Percentiles rank a stretch among this genome's conserved stretches.
Evolutionary conservation across 53 echinoderm and acorn worm genomes (phyloP).

Genomic region (Echinarachnius parma): DNA sequence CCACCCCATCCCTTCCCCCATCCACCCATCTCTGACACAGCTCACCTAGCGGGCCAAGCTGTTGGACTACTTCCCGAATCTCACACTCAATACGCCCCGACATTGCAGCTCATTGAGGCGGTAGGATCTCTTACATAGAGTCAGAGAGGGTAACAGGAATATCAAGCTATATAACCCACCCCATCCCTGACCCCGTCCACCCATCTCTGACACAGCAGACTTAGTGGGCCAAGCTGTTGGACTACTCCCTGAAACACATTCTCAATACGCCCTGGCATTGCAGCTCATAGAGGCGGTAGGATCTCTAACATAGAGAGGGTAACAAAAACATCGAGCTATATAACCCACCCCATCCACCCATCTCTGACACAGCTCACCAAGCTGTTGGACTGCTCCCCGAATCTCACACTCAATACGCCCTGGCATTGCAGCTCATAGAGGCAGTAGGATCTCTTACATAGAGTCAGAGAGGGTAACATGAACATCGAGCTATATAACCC

Average conservation of each 20-base stretch:
- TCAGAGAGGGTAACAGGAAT: too few species aligned
- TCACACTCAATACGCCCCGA: too few species aligned
- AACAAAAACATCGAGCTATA: background rate
- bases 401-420: slow-evolving; percentile 46
- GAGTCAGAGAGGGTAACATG: too few species aligned
- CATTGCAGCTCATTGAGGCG: too few species aligned
- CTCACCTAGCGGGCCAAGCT: too few species aligned
- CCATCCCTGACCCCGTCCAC: slow-evolving; percentile 66
- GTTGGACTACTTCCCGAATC: too few species aligned
- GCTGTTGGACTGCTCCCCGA: slow-evolving; percentile 86
- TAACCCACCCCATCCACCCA: slow-evolving; percentile 82
- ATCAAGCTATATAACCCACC: too few species aligned
- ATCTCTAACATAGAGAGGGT: slow-evolving; percentile 46
- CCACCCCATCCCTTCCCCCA: too few species aligned
- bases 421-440: slow-evolving; percentile 69
- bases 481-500: too few species aligned
- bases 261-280: slow-evolving; percentile 68
- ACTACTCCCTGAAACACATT: slow-evolving; percentile 64
- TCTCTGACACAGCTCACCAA: slow-evolving; percentile 90
- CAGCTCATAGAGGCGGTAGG: slow-evolving; percentile 82
- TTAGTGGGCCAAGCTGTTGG: slow-evolving; percentile 72
- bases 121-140: too few species aligned
- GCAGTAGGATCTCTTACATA: slow-evolving; percentile 63
- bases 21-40: too few species aligned
- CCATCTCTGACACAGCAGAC: slow-evolving; percentile 81